phyloP scores from a whole-genome alignment of 1,140 invertebrate species.

The Anoplophora glabripennis region DNA sequence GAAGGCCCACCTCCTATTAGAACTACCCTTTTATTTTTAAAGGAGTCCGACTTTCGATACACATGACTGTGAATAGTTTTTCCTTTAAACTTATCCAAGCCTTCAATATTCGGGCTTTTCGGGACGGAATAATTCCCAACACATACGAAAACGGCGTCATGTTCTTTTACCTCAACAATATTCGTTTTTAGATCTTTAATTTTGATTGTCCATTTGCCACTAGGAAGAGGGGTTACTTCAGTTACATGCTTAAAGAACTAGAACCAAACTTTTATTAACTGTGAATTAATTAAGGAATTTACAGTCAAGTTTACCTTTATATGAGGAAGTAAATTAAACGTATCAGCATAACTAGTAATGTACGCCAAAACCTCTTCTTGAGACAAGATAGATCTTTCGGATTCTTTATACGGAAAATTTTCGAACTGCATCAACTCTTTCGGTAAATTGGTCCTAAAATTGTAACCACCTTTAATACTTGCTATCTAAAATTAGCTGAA shows the following conservation, averaged over 20 bases:
- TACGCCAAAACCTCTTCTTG: constrained; percentile 64
- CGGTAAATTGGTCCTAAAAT: constrained; percentile 77
- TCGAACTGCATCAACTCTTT: constrained; percentile 74
- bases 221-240: constrained; percentile 35
- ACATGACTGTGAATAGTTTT: constrained; percentile 62
- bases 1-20: constrained; percentile 67
- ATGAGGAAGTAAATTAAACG: constrained; percentile 44
- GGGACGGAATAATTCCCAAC: constrained; percentile 68
- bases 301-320: too few relatives aligned
- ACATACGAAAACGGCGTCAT: constrained; percentile 64
- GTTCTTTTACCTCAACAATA: constrained; percentile 41
- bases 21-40: constrained; percentile 57
- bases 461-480: too few relatives aligned
- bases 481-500: constrained; percentile 50
- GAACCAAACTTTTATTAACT: too few relatives aligned
- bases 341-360: constrained; percentile 47
- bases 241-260: constrained; percentile 43
- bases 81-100: constrained; percentile 60
- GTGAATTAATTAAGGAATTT: too few relatives aligned
- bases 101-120: constrained; percentile 56
- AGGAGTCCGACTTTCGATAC: constrained; percentile 61
- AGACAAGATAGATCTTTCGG: constrained; percentile 55
- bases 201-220: constrained; percentile 47
- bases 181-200: constrained; percentile 49
- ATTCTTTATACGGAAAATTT: constrained; percentile 60